phyloP scores from a whole-genome alignment of 2,888 invertebrate species.

The Caenorhabditis panamensis region DNA sequence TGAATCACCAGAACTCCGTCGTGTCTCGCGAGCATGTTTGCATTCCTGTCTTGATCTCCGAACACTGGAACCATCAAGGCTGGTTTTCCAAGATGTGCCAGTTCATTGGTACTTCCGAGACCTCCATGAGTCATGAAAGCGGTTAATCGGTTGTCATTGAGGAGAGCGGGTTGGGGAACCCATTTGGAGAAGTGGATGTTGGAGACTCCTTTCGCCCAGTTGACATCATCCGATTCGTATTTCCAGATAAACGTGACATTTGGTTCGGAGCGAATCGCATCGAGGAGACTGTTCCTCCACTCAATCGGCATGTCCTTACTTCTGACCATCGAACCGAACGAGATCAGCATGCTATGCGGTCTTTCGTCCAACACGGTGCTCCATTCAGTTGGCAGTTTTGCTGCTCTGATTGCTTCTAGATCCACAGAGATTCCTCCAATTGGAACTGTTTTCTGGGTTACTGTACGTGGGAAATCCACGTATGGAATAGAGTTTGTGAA shows the following conservation, averaged over 20 bases:
- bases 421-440: slow-evolving; percentile 53
- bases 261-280: too few relatives aligned
- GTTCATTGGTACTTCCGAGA: slow-evolving; percentile 58
- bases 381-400: slow-evolving; percentile 22
- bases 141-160: slow-evolving; percentile 40
- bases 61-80: slow-evolving; percentile 57
- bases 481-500: slow-evolving; percentile 62
- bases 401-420: slow-evolving; percentile 31
- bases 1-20: slow-evolving; percentile 22
- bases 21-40: slow-evolving; percentile 51
- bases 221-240: slow-evolving; percentile 45
- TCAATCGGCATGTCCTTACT: slow-evolving; percentile 5
- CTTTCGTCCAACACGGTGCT: slow-evolving; percentile 13
- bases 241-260: slow-evolving; percentile 63
- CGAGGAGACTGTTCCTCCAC: too few relatives aligned
- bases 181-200: slow-evolving; percentile 54
- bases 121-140: slow-evolving; percentile 62
- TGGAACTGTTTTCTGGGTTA: slow-evolving; percentile 57
- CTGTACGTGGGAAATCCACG: slow-evolving; percentile 62
- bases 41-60: slow-evolving; percentile 54
- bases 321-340: slow-evolving; percentile 55
- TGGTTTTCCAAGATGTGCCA: slow-evolving; percentile 54
- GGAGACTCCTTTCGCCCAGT: slow-evolving; percentile 26
- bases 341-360: slow-evolving; percentile 39
- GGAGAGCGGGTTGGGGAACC: slow-evolving; percentile 56